Evolutionary conservation across 2,888 invertebrate genomes (phyloP), one percentile per base, ranked within the genome.

Genomic region (Ormia ochracea): DNA sequence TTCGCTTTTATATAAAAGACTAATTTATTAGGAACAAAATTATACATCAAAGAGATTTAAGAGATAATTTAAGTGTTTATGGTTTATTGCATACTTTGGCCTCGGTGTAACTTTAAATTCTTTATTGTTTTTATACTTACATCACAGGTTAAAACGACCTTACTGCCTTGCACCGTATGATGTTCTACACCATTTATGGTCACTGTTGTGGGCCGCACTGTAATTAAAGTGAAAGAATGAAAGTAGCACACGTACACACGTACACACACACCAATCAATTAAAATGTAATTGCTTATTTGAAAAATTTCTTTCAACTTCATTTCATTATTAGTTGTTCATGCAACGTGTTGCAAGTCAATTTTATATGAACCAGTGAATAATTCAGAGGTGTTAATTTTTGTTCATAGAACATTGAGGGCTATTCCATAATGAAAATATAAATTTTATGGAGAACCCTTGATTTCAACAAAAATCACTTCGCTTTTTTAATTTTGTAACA

Each of bases 171-270:
- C 7, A 94, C 93, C 28, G 95, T 95, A 88, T 96, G 94, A 83
- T 93, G 93, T 45, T 93, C 93, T 17, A 95, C 93, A 3, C 96
- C 96, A 26, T 92, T 91, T 84, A 97, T 92, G 84, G 93, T 92
- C 88, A 96, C 94, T 86, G 92, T 93, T 85, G 94, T 93, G 3
- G 97, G 96, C 45, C 95, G 93, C 63, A 97, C 97, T 97, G 92
- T 4, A 91, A 90, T 78, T 76, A 28, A 4, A 83, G 83, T 69
- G 52, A 33, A 68, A 43, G 19, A 76, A 52, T n/a, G n/a, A 77
- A 84, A 82, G 73, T 80, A 83, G 52, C 77, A 31, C 74, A 78
- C 77, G 61, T 26, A 54, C 23, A 52, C 5, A 10, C n/a, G 33
- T 77, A 72, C 23, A 54, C 23, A 52, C 5, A 10, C n/a, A 43